phyloP scores from a whole-genome alignment of 2,888 invertebrate genomes.

The Ormyrus pomaceus region DNA sequence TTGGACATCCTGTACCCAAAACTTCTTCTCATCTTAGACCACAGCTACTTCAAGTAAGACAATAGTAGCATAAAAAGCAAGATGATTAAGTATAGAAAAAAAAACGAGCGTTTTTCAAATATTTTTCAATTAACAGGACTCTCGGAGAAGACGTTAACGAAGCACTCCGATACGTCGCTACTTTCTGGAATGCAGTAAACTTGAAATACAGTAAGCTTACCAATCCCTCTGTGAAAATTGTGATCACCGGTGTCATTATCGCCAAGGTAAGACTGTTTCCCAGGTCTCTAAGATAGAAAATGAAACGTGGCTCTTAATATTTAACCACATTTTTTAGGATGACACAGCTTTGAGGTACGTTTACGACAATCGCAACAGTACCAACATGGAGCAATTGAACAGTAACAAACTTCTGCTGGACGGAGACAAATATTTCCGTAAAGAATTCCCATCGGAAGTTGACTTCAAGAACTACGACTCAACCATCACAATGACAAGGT shows the following conservation, averaged over 20 bases:
- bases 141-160: conserved; percentile 19
- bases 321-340: conserved; percentile 27
- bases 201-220: conserved; percentile 30
- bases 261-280: conserved; percentile 27
- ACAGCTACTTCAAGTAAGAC: conserved; percentile 12
- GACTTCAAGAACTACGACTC: conserved; percentile 46
- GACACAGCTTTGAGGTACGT: conserved; percentile 20
- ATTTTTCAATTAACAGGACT: background rate
- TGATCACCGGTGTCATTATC: conserved; percentile 44
- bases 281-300: background rate
- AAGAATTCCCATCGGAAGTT: conserved; percentile 2
- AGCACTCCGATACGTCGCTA: conserved; percentile 27
- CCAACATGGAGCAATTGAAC: background rate
- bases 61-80: background rate
- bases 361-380: conserved; percentile 4
- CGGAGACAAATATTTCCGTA: conserved; percentile 21
- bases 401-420: background rate
- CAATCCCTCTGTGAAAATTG: conserved; percentile 25
- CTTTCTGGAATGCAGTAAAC: conserved; percentile 51
- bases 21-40: conserved; percentile 4
- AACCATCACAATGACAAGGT: conserved; percentile 29
- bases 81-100: no score
- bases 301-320: background rate
- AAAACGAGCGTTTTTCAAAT: no score
- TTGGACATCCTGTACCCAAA: conserved; percentile 14